Conservation (phyloP, 2,113 vertebrate species). For the Poeciliopsis retropinna region DNA sequence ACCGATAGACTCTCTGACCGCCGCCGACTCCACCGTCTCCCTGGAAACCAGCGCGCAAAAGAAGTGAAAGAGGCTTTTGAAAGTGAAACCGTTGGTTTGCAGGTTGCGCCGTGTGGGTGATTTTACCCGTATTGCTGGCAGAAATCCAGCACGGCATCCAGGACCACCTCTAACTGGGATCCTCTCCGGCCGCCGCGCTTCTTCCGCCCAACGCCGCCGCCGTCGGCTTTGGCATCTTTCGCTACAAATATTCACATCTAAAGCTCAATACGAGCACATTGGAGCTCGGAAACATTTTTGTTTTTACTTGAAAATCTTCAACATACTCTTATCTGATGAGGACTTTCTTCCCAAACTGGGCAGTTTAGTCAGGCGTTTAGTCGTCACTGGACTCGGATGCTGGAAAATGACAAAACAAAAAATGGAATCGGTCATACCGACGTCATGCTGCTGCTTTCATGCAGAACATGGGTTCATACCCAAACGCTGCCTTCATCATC, state of each 20-base stretch:
- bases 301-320: neutral
- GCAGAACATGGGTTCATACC: conserved; percentile 27
- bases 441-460: neutral
- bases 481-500: conserved; percentile 24
- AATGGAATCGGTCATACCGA: too few species aligned
- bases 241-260: neutral
- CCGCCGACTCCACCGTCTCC: conserved; percentile 73
- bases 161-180: conserved; percentile 51
- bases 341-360: neutral
- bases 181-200: neutral
- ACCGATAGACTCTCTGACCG: conserved; percentile 74
- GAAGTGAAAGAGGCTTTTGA: neutral
- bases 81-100: neutral
- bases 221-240: too few species aligned
- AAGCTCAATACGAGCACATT: neutral
- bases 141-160: conserved; percentile 58
- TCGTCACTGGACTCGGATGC: conserved; percentile 50
- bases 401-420: conserved; percentile 14
- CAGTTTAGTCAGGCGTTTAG: neutral
- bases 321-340: conserved; percentile 51
- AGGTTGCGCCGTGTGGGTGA: neutral
- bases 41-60: conserved; percentile 64
- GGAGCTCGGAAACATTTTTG: neutral
- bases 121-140: conserved; percentile 63
- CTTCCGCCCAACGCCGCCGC: neutral